Evolutionary conservation across 2,113 vertebrate genomes (phyloP).

Genomic region (Lampris incognitus): DNA sequence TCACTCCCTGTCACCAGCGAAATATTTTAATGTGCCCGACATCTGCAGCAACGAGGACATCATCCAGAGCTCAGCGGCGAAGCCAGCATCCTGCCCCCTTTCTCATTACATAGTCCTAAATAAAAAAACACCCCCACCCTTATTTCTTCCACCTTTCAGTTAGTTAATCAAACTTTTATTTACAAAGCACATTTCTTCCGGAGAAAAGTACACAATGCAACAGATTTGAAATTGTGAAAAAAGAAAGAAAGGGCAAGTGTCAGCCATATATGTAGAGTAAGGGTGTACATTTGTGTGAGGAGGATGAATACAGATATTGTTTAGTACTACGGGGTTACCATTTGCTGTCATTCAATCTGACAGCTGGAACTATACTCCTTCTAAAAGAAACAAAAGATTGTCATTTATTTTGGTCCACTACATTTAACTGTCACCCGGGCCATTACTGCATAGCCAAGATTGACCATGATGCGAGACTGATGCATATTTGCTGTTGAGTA

Average conservation of each 20-base stretch:
- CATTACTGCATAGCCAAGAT: too few species aligned
- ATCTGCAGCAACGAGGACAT: constrained; percentile 59
- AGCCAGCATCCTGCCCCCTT: background rate
- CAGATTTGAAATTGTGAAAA: too few species aligned
- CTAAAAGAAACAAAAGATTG: constrained; percentile 44
- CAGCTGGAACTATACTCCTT: constrained; percentile 26
- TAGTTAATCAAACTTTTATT: too few species aligned
- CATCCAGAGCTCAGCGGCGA: constrained; percentile 24
- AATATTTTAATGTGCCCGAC: constrained; percentile 52
- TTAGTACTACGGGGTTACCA: background rate
- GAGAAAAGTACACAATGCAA: too few species aligned
- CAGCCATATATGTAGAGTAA: too few species aligned
- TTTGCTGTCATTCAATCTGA: constrained; percentile 30
- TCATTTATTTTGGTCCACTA: constrained; percentile 11
- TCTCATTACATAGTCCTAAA: constrained; percentile 57
- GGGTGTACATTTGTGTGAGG: too few species aligned
- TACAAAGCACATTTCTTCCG: too few species aligned
- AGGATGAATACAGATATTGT: too few species aligned
- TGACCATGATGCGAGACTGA: too few species aligned
- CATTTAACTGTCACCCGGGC: constrained; percentile 7
- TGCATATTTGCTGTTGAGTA: too few species aligned
- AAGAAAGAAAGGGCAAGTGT: too few species aligned
- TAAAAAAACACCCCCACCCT: constrained; percentile 4
- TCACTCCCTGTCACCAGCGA: constrained; percentile 14
- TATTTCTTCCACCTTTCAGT: background rate